Evolutionary conservation across 2,113 vertebrate species (phyloP), one percentile per base, ranked within the genome.

Genomic region (Cebidichthys violaceus): DNA sequence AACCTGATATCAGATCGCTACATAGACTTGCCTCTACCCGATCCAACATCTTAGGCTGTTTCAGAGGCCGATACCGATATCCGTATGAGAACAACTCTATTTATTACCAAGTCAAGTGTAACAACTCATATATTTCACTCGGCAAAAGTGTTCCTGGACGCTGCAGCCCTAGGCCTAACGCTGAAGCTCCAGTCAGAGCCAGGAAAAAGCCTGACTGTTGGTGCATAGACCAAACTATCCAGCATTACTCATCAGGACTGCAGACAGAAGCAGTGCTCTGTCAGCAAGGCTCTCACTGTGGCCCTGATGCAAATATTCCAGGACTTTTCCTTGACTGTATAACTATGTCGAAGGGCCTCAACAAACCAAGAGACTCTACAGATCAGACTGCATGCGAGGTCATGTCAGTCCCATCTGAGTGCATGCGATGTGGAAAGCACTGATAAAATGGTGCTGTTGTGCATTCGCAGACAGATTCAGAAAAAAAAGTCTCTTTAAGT

Each of bases 191-290:
- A 57, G 65, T 50, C 37, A 52, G 66, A 71, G 33, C 66, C 77
- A 82, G 68, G 64, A 74, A 73, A 72, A 64, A 45, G 11, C 43
- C 72, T 24, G 69, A 57, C 13, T 65, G 62, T 64, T 81, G 64
- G 78, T 81, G 78, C 83, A 80, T 22, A 33, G 35, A 73, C 75
- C 29, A 52, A 79, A 75, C 66, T n/a, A 55, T 68, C 76, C 67
- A 79, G 71, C 81, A 71, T 83, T 83, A 83, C 65, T 83, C 80
- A 82, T 75, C 70, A 75, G 24, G 84, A 75, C 75, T 79, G 70
- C 70, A 70, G 65, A 61, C 70, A 79, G 76, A 64, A 70, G 79
- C 61, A 31, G 74, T 68, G 83, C 68, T 61, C 54, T 1, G 68
- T 81, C 79, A 86, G 76, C 77, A 65, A 27, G 29, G 35, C 27